A percentile compares a stretch with the other conserved stretches of the same genome.
Evolutionary conservation across 2,797 vertebrate genomes (phyloP).

Genomic region (Characodon lateralis): DNA sequence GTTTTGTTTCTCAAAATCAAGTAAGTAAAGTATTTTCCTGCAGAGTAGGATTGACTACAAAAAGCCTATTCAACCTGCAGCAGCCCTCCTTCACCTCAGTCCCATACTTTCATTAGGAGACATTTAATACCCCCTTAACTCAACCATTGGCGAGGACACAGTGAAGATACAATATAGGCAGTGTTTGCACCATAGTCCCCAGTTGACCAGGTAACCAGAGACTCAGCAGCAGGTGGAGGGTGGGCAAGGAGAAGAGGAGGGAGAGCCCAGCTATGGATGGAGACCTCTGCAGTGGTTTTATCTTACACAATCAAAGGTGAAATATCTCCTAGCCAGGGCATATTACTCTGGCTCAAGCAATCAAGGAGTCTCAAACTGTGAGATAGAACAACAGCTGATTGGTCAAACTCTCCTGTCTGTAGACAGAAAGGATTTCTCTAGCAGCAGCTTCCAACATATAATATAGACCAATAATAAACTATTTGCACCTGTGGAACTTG

Average conservation of each 20-base stretch:
- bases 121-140: slow-evolving; percentile 65
- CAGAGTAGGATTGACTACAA: neutral
- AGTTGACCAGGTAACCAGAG: slow-evolving; percentile 65
- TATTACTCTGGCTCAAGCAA: neutral
- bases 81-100: slow-evolving; percentile 35
- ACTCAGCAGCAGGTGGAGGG: slow-evolving; percentile 10
- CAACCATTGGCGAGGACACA: slow-evolving; percentile 23
- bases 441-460: neutral
- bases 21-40: neutral
- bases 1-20: neutral
- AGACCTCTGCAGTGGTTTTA: slow-evolving; percentile 25
- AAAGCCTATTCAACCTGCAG: slow-evolving; percentile 11
- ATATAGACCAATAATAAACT: neutral
- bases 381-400: slow-evolving; percentile 27
- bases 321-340: neutral
- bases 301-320: slow-evolving; percentile 11
- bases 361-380: slow-evolving; percentile 16
- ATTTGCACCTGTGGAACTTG: neutral
- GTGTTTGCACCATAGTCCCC: slow-evolving; percentile 62
- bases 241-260: neutral
- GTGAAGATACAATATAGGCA: slow-evolving; percentile 64
- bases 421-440: neutral
- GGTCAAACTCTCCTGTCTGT: slow-evolving; percentile 7
- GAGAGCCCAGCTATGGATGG: neutral
- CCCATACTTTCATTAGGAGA: slow-evolving; percentile 64